A percentile compares a stretch with the other conserved stretches of the same genome.
Conservation (phyloP, 2,113 vertebrate genomes). For the Pterocles burchelli region DNA sequence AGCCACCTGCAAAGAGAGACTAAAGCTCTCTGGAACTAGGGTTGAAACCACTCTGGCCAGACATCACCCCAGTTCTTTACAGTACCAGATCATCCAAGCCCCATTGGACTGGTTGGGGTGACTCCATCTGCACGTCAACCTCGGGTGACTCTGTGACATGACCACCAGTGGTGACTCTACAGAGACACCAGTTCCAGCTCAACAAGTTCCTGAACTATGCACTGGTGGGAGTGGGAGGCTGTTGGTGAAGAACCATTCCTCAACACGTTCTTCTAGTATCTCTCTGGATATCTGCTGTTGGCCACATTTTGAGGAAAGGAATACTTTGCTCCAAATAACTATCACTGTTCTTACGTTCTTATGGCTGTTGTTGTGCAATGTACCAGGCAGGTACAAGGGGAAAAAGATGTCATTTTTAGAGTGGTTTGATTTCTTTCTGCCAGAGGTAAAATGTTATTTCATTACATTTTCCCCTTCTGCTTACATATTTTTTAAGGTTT, state of each 20-base stretch:
- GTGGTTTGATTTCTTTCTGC: background rate
- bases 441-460: background rate
- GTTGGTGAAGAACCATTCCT: background rate
- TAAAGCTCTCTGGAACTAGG: background rate
- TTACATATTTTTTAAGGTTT: background rate
- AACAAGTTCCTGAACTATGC: background rate
- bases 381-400: background rate
- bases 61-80: background rate
- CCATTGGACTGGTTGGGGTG: background rate
- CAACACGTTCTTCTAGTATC: background rate
- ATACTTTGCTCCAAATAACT: background rate
- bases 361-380: background rate
- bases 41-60: background rate
- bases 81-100: background rate
- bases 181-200: background rate
- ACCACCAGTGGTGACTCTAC: background rate
- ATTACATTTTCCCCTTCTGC: background rate
- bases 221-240: background rate
- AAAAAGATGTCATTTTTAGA: background rate
- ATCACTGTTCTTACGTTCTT: rapidly evolving
- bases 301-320: background rate
- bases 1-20: background rate
- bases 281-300: background rate
- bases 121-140: background rate
- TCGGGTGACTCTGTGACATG: rapidly evolving